Percentiles rank a stretch among this genome's conserved stretches.
Evolutionary conservation across 2,113 vertebrate genomes (phyloP).

Genomic region (Coregonus clupeaformis): DNA sequence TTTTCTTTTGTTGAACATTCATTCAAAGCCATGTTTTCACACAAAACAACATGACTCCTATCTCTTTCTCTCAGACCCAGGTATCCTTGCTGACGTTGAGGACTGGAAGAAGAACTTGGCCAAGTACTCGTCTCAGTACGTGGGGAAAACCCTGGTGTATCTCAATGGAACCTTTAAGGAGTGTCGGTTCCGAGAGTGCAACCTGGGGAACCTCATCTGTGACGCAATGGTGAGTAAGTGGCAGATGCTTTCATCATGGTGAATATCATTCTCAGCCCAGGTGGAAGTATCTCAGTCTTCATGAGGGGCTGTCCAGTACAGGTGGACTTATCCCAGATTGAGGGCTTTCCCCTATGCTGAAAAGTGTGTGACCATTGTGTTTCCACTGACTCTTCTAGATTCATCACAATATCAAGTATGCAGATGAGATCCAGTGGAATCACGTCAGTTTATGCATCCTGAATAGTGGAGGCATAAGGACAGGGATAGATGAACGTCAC

Average conservation of each 20-base stretch:
- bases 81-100: conserved; percentile 79
- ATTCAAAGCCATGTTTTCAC: too few species aligned
- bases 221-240: conserved; percentile 84
- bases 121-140: conserved; percentile 74
- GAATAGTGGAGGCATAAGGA: conserved; percentile 83
- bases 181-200: conserved; percentile 88
- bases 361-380: background rate
- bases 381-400: conserved; percentile 68
- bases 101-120: conserved; percentile 78
- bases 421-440: conserved; percentile 80
- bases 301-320: too few species aligned
- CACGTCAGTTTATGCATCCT: conserved; percentile 86
- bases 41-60: too few species aligned
- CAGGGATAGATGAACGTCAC: conserved; percentile 14
- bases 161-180: conserved; percentile 80
- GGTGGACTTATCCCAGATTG: background rate
- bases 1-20: too few species aligned
- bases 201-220: conserved; percentile 94
- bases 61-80: conserved; percentile 68
- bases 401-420: conserved; percentile 76
- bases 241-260: too few species aligned
- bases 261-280: too few species aligned
- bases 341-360: background rate
- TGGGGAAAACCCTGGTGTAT: conserved; percentile 87
- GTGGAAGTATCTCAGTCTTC: too few species aligned